These are phyloP conservation scores for Aphodius sticticus DNA, from an alignment of 2,888 invertebrate genomes.

Conservation along the genomic window DNA sequence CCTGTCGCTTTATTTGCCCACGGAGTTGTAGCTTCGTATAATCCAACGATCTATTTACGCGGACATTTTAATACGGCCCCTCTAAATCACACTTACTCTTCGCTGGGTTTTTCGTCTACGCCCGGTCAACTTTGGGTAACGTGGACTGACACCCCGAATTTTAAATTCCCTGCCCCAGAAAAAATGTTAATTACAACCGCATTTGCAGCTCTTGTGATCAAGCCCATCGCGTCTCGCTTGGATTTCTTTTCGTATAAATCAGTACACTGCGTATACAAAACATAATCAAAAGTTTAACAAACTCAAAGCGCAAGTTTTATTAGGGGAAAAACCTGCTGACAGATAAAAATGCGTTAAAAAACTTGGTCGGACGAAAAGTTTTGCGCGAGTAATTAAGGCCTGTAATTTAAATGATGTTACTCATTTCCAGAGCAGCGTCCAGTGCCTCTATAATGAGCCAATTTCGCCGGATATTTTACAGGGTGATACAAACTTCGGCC, in stretches of 20 bases:
- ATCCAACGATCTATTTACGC: constrained; percentile 48
- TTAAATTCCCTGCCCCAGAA: neutral
- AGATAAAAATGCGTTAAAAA: neutral
- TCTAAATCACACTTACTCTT: constrained; percentile 44
- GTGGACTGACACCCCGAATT: neutral
- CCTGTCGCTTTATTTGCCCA: constrained; percentile 31
- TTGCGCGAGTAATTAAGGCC: neutral
- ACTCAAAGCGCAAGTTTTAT: neutral
- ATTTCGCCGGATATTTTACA: neutral
- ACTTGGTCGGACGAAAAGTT: neutral
- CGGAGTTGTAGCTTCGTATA: constrained; percentile 39
- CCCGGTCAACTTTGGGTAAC: neutral
- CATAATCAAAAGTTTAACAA: neutral
- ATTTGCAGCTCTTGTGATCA: neutral
- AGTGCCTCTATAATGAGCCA: neutral
- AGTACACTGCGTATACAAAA: neutral
- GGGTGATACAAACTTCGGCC: neutral
- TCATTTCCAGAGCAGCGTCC: neutral
- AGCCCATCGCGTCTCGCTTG: too few species aligned
- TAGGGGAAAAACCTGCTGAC: neutral
- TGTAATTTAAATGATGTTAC: neutral
- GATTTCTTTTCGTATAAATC: too few species aligned
- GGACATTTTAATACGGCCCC: constrained; percentile 45
- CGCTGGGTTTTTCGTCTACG: too few species aligned
- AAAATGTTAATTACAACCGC: neutral